These are phyloP conservation scores for Pammene fasciana DNA, from an alignment of 2,888 invertebrate genomes.

Conservation along the genomic window DNA sequence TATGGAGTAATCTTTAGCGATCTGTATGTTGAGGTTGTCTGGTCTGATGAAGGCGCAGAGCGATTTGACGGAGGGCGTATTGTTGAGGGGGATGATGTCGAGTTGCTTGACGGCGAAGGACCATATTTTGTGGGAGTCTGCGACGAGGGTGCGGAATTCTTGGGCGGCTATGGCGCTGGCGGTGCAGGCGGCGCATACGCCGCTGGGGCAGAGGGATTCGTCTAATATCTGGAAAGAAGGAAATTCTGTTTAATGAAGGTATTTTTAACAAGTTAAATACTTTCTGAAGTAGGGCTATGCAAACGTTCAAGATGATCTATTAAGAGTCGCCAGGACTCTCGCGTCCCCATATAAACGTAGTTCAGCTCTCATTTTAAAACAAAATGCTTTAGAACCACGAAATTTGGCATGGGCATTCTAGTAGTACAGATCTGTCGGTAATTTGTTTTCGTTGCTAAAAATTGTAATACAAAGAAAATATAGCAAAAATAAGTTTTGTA, in stretches of 20 bases:
- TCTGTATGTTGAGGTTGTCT: constrained; percentile 58
- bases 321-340: too few relatives aligned
- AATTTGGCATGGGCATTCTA: too few relatives aligned
- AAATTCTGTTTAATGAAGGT: neutral
- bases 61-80: constrained; percentile 52
- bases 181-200: constrained; percentile 65
- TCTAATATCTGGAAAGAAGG: constrained; percentile 66
- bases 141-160: constrained; percentile 64
- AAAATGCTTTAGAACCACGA: too few relatives aligned
- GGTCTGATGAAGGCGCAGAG: constrained; percentile 63
- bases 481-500: too few relatives aligned
- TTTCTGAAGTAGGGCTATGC: too few relatives aligned
- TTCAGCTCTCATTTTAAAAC: too few relatives aligned
- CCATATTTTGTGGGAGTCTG: constrained; percentile 63
- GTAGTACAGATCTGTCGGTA: too few relatives aligned
- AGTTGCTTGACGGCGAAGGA: constrained; percentile 57
- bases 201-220: constrained; percentile 61
- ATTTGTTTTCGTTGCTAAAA: too few relatives aligned
- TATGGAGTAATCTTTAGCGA: constrained; percentile 58
- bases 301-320: too few relatives aligned
- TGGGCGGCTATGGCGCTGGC: constrained; percentile 64
- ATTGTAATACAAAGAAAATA: too few relatives aligned
- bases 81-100: constrained; percentile 46
- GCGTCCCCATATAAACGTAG: too few relatives aligned
- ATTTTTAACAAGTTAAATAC: too few relatives aligned